Percentiles rank a stretch among this genome's conserved stretches.
Evolutionary conservation across 2,797 vertebrate genomes (phyloP).

Genomic region (Anguilla anguilla): DNA sequence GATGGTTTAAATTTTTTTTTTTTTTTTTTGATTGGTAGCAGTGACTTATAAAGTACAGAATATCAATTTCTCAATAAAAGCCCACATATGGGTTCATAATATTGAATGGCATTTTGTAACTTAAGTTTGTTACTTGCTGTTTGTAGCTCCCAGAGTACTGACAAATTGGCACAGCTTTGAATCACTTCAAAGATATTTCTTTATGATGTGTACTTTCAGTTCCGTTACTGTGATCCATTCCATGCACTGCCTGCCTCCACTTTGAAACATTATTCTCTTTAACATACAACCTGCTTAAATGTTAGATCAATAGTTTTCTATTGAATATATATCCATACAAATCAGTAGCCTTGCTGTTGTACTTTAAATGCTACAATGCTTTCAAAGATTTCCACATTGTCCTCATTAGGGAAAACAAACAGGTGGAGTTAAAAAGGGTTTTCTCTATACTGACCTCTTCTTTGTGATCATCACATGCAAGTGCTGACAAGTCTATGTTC

Average conservation of each 20-base stretch:
- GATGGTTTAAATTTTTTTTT: neutral
- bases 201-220: neutral
- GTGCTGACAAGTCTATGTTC: too few relatives aligned
- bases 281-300: conserved; percentile 19
- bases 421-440: neutral
- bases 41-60: neutral
- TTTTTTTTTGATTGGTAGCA: neutral
- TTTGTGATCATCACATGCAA: conserved; percentile 11
- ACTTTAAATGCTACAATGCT: conserved; percentile 8
- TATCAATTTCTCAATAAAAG: neutral
- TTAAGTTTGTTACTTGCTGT: neutral
- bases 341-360: conserved; percentile 1
- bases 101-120: neutral
- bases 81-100: neutral
- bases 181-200: neutral
- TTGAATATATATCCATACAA: neutral
- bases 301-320: conserved; percentile 12
- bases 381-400: conserved; percentile 12
- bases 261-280: neutral
- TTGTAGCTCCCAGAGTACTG: neutral
- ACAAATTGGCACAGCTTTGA: neutral
- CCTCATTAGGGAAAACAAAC: conserved; percentile 18
- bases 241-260: neutral
- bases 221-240: neutral
- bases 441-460: neutral